These are phyloP conservation scores for Diuraphis noxia DNA, from an alignment of 1,140 invertebrate genomes.

Conservation along the genomic window DNA sequence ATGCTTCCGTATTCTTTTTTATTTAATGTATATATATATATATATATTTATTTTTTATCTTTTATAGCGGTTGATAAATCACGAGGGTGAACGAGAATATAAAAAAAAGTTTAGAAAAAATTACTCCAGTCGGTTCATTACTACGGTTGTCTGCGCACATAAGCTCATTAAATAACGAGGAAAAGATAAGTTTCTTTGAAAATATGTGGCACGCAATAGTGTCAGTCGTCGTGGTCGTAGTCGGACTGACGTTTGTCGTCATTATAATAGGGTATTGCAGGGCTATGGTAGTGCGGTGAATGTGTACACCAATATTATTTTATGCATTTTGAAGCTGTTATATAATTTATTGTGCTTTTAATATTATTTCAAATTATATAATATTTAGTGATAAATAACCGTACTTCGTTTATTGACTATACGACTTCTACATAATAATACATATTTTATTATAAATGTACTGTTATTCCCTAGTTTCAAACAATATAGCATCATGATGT, in stretches of 20 bases:
- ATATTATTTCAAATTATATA: not conserved
- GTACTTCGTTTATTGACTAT: not conserved
- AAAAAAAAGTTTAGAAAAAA: not conserved
- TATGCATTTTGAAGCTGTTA: not conserved
- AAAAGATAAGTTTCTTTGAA: conserved; percentile 14
- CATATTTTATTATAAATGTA: not conserved
- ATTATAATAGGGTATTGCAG: not conserved
- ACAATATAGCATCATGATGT: too few relatives aligned
- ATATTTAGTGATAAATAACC: not conserved
- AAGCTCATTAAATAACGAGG: conserved; percentile 28
- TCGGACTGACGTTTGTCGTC: not conserved
- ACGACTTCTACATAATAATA: not conserved
- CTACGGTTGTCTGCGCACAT: not conserved
- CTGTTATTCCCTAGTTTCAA: not conserved
- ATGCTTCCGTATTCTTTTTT: conserved; percentile 2
- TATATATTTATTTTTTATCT: not conserved
- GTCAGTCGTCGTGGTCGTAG: not conserved
- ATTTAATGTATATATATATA: not conserved
- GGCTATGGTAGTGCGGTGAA: not conserved
- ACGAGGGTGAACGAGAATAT: not conserved
- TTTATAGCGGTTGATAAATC: not conserved
- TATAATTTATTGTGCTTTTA: not conserved
- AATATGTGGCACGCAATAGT: not conserved
- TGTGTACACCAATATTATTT: not conserved
- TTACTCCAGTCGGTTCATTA: not conserved